Evolutionary conservation across 2,888 invertebrate genomes (phyloP), one percentile per base, ranked within the genome.

Genomic region (Agonopterix subpropinquella): DNA sequence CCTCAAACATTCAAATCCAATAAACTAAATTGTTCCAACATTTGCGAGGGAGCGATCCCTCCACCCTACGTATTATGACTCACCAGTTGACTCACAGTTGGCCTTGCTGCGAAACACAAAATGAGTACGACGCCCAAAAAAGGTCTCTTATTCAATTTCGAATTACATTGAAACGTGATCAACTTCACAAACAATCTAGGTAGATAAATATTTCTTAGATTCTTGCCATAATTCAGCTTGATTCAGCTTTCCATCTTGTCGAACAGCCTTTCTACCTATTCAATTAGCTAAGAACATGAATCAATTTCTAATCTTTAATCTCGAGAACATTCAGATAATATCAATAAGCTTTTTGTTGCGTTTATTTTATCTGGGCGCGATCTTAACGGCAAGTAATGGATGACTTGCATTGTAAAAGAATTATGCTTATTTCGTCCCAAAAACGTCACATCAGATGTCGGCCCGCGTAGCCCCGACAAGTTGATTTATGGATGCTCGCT

Each of bases 401-500:
- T 58, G 59, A 60, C 54, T 60, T 59, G 54, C 62, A 62, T 55
- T 60, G 52, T 58, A 56, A 18, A 54, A 64, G 54, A 62, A 59
- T 59, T 61, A 67, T 65, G 62, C 53, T 62, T 53, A 61, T 62
- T 68, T 57, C 51, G 70, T 58, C 68, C 67, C 65, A 65, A 67
- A 70, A 70, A 65, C 58, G 65, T 56, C 64, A 59, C 39, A 28
- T 28, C 28, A 28, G 8, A 13, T 42, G 42, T 42, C 39, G 9
- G 9, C 10, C 9, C 53, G 60, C 60, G 58, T 55, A 58, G 59
- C 59, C 55, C 57, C 47, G 28, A 5, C 28, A 28, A 52, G 50
- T 60, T 66, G 66, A 72, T 68, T 73, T 73, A 75, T 69, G 65
- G 60, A 48, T 52, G 64, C 64, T 62, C 54, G 50, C 52, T 61